phyloP scores from a whole-genome alignment of 2,888 invertebrate genomes.

The Trissoscelio sp. region DNA sequence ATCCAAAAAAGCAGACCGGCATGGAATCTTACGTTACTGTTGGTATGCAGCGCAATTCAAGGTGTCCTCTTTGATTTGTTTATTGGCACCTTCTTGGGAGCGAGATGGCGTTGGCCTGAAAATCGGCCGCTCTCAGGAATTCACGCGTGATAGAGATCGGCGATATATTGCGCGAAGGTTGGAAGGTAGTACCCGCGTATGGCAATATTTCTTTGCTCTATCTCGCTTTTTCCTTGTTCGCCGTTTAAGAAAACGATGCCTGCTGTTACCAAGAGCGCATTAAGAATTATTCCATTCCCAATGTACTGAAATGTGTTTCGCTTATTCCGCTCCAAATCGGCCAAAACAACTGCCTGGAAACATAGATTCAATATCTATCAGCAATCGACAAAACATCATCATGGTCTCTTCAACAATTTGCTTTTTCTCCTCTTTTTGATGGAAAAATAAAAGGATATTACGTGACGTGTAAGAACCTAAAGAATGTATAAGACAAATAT shows the following conservation, averaged over 20 bases:
- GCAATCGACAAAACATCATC: slow-evolving; percentile 55
- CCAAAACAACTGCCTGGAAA: slow-evolving; percentile 32
- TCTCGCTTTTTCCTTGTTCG: slow-evolving; percentile 53
- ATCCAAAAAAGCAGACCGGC: slow-evolving; percentile 35
- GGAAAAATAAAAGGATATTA: slow-evolving; percentile 6
- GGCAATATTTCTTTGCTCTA: slow-evolving; percentile 65
- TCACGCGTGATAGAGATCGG: slow-evolving; percentile 67
- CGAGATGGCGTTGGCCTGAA: slow-evolving; percentile 39
- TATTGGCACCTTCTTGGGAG: slow-evolving; percentile 54
- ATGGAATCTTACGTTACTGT: slow-evolving; percentile 33
- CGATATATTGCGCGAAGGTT: slow-evolving; percentile 66
- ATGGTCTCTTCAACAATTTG: slow-evolving; percentile 29
- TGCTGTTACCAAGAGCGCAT: slow-evolving; percentile 61
- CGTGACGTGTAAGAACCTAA: slow-evolving; percentile 25
- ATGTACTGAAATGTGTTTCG: slow-evolving; percentile 56
- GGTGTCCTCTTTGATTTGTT: slow-evolving; percentile 53
- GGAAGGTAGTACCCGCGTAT: slow-evolving; percentile 58
- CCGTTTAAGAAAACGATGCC: slow-evolving; percentile 67
- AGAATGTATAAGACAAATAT: slow-evolving; percentile 27
- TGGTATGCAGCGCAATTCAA: slow-evolving; percentile 39
- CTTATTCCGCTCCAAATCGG: slow-evolving; percentile 46
- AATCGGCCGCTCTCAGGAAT: slow-evolving; percentile 60
- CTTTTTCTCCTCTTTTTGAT: slow-evolving; percentile 28
- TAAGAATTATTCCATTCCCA: slow-evolving; percentile 63
- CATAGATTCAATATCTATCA: slow-evolving; percentile 55